Evolutionary conservation across 2,113 vertebrate species (phyloP).

Genomic region (Sprattus sprattus): DNA sequence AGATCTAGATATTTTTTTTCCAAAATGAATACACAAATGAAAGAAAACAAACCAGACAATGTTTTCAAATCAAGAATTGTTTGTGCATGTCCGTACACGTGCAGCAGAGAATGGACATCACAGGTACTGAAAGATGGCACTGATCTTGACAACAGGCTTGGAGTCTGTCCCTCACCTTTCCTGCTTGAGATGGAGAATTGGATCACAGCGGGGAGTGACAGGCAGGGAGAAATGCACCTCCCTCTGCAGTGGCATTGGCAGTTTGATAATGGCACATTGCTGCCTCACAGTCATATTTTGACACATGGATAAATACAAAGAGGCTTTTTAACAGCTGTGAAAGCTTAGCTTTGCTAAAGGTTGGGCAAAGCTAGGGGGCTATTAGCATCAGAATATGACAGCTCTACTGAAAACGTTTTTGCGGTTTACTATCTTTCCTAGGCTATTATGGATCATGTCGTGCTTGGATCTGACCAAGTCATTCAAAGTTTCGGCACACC

Average conservation of each 20-base stretch:
- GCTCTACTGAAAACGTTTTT: neutral
- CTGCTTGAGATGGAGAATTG: neutral
- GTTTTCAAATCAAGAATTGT: neutral
- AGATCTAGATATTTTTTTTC: no score
- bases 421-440: neutral
- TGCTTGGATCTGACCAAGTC: neutral
- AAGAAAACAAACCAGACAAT: neutral
- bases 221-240: neutral
- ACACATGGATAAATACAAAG: constrained; percentile 14
- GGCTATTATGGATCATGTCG: neutral
- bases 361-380: neutral
- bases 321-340: neutral
- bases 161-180: neutral
- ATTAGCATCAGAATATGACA: constrained; percentile 13
- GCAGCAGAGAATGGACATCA: neutral
- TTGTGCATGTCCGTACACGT: neutral
- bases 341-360: constrained; percentile 10
- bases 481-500: neutral
- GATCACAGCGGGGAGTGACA: neutral
- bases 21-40: neutral
- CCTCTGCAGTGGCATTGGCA: neutral
- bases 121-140: neutral
- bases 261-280: constrained; percentile 8
- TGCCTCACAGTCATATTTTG: neutral
- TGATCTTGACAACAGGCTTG: neutral